Conservation (phyloP, 1,140 invertebrate genomes). For the Trissolcus basalis region DNA sequence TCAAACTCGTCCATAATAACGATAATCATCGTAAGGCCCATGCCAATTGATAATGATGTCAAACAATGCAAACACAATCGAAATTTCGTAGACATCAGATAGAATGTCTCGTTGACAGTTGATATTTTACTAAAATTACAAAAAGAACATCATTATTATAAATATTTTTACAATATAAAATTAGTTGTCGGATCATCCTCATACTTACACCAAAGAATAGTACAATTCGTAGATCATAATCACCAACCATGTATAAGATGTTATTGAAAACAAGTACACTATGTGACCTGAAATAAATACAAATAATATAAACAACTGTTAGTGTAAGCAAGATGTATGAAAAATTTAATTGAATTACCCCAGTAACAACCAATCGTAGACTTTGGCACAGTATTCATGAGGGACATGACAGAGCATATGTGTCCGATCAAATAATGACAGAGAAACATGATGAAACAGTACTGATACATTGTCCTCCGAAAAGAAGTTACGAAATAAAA, state of each 20-base stretch:
- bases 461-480: conserved; percentile 1
- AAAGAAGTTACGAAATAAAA: neutral
- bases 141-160: no score
- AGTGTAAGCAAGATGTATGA: no score
- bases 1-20: neutral
- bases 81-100: neutral
- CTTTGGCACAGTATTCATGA: conserved; percentile 4
- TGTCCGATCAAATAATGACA: conserved; percentile 9
- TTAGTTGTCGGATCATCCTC: neutral
- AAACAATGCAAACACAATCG: neutral
- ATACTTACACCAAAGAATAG: conserved; percentile 1
- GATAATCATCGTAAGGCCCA: neutral
- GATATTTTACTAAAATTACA: neutral
- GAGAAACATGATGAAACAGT: neutral
- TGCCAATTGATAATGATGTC: neutral
- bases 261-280: conserved; percentile 5
- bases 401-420: neutral
- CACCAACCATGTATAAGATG: conserved; percentile 4
- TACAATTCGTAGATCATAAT: conserved; percentile 1
- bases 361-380: conserved; percentile 7
- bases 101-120: neutral
- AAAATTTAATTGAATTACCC: conserved; percentile 1
- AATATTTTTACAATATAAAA: no score
- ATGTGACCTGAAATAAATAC: conserved; percentile 5
- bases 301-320: neutral